Evolutionary conservation across 2,888 invertebrate genomes (phyloP).

Genomic region (Tachystola acroxantha): DNA sequence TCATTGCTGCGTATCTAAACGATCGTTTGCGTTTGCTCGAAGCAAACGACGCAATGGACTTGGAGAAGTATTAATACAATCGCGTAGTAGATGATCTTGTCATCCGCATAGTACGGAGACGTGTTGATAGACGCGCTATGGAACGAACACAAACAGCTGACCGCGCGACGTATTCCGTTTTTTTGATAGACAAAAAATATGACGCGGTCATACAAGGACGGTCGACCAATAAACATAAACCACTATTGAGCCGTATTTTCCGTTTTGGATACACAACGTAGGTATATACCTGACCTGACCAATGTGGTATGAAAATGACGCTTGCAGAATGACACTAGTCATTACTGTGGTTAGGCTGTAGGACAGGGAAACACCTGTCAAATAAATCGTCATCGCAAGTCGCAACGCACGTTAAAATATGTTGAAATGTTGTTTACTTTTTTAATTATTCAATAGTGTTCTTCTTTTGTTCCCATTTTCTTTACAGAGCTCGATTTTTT

Average conservation of each 20-base stretch:
- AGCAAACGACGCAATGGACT: constrained; percentile 38
- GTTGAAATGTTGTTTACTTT: too few species aligned
- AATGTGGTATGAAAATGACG: too few species aligned
- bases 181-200: constrained; percentile 66
- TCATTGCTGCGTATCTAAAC: constrained; percentile 38
- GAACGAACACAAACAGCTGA: constrained; percentile 74
- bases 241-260: constrained; percentile 62
- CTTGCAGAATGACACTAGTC: constrained; percentile 28
- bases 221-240: too few species aligned
- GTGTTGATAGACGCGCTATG: constrained; percentile 68
- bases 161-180: constrained; percentile 60
- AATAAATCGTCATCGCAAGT: too few species aligned
- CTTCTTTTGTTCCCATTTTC: too few species aligned
- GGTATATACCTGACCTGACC: too few species aligned
- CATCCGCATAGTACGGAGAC: constrained; percentile 29
- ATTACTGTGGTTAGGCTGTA: constrained; percentile 22
- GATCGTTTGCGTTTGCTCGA: constrained; percentile 9
- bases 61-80: constrained; percentile 8
- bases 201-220: constrained; percentile 74
- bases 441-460: too few species aligned
- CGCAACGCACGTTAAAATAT: too few species aligned
- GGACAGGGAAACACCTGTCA: too few species aligned
- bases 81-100: constrained; percentile 18
- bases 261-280: too few species aligned
- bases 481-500: too few species aligned